Evolutionary conservation across 2,888 invertebrate genomes (phyloP).

Genomic region (Eutolmus rufibarbis): DNA sequence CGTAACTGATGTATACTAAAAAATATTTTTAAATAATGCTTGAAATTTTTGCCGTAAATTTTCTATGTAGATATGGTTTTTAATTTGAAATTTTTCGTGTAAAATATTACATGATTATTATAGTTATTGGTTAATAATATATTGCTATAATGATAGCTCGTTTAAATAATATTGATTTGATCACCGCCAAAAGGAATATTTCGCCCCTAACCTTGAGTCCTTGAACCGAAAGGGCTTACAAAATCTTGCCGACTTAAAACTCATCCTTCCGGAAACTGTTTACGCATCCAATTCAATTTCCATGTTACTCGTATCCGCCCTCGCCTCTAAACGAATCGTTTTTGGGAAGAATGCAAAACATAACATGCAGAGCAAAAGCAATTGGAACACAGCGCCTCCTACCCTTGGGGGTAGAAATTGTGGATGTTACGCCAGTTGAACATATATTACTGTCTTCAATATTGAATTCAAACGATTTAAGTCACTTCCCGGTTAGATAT

Average conservation of each 20-base stretch:
- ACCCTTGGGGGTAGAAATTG: neutral
- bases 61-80: too few species aligned
- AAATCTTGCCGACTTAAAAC: neutral
- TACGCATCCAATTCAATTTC: conserved; percentile 19
- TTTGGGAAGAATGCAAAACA: neutral
- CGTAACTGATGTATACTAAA: too few species aligned
- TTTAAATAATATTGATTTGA: neutral
- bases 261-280: neutral
- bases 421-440: conserved; percentile 18
- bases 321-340: neutral
- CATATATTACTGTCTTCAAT: conserved; percentile 31
- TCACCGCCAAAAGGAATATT: neutral
- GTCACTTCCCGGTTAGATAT: neutral
- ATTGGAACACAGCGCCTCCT: neutral
- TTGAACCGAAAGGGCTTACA: neutral
- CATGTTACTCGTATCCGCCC: neutral
- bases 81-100: too few species aligned
- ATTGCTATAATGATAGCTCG: neutral
- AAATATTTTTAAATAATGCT: too few species aligned
- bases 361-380: conserved; percentile 5
- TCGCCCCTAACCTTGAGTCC: neutral
- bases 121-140: neutral
- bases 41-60: too few species aligned
- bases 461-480: conserved; percentile 28
- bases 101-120: neutral